These are phyloP conservation scores for Odontamblyopus rebecca DNA, from an alignment of 2,797 vertebrate species.

Conservation along the genomic window DNA sequence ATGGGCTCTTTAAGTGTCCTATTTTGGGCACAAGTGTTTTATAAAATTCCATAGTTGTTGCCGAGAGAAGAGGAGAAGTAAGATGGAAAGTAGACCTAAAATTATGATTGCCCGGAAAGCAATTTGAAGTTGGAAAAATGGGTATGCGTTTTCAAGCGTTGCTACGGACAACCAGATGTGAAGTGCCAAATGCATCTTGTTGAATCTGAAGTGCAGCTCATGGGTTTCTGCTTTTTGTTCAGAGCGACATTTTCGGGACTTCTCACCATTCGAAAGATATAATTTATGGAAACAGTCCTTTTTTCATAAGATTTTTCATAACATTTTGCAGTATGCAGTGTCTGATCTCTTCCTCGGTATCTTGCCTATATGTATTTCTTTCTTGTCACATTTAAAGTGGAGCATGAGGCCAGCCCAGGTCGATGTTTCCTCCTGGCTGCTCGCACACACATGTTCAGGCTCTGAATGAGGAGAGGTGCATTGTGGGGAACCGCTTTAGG, in stretches of 20 bases:
- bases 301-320: too few relatives aligned
- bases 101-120: too few relatives aligned
- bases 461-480: conserved; percentile 2
- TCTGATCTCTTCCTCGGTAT: neutral
- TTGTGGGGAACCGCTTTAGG: neutral
- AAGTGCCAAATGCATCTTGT: too few relatives aligned
- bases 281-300: too few relatives aligned
- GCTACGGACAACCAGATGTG: neutral
- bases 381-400: neutral
- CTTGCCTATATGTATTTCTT: neutral
- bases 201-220: too few relatives aligned
- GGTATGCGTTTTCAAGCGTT: neutral
- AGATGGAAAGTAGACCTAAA: neutral
- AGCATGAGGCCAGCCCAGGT: neutral
- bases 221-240: too few relatives aligned
- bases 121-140: neutral
- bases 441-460: neutral
- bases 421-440: conserved; percentile 10
- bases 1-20: neutral
- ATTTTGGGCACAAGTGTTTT: neutral
- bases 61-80: neutral
- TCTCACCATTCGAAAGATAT: too few relatives aligned
- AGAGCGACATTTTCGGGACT: too few relatives aligned
- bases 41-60: too few relatives aligned
- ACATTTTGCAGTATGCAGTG: too few relatives aligned